A percentile compares a stretch with the other conserved stretches of the same genome.
Evolutionary conservation across 2,113 vertebrate species (phyloP).

Genomic region (Syngnathus floridae): DNA sequence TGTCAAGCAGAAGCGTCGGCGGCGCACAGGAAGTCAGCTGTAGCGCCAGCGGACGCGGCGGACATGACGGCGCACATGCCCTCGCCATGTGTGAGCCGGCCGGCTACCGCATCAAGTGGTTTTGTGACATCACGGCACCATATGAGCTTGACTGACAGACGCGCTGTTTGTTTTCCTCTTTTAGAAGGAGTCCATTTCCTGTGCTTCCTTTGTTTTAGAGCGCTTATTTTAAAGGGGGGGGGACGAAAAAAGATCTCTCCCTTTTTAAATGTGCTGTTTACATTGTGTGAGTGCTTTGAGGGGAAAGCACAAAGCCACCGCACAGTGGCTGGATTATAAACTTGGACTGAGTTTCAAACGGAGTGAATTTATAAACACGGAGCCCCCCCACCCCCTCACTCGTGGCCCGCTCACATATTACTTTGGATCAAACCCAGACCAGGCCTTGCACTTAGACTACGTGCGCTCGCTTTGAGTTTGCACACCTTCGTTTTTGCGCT

Average conservation of each 20-base stretch:
- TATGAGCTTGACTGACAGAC: slow-evolving; percentile 59
- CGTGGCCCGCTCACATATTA: slow-evolving; percentile 55
- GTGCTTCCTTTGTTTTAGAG: slow-evolving; percentile 69
- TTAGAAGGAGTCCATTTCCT: slow-evolving; percentile 63
- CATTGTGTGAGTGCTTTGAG: slow-evolving; percentile 64
- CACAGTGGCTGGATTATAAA: slow-evolving; percentile 72
- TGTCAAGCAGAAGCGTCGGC: slow-evolving; percentile 30
- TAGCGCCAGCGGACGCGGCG: slow-evolving; percentile 16
- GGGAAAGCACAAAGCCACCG: slow-evolving; percentile 66
- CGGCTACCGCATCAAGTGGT: slow-evolving; percentile 18
- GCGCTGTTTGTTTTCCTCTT: slow-evolving; percentile 63
- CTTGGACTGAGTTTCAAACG: slow-evolving; percentile 72
- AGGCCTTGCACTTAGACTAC: slow-evolving; percentile 43
- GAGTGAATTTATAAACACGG: slow-evolving; percentile 65
- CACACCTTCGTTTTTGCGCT: slow-evolving; percentile 16
- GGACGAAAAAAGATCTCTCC: slow-evolving; percentile 41
- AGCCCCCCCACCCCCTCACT: slow-evolving; percentile 52
- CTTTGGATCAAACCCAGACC: slow-evolving; percentile 58
- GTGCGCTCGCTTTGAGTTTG: slow-evolving; percentile 19
- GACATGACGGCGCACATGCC: slow-evolving; percentile 19
- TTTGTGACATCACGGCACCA: slow-evolving; percentile 43
- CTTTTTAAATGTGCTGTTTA: slow-evolving; percentile 64
- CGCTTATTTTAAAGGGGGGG: slow-evolving; percentile 33
- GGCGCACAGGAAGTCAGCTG: slow-evolving; percentile 45
- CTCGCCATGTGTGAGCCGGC: slow-evolving; percentile 35